These are phyloP conservation scores for Phyllotis vaccarum DNA, from an alignment of 2,797 vertebrate species.

Conservation along the genomic window DNA sequence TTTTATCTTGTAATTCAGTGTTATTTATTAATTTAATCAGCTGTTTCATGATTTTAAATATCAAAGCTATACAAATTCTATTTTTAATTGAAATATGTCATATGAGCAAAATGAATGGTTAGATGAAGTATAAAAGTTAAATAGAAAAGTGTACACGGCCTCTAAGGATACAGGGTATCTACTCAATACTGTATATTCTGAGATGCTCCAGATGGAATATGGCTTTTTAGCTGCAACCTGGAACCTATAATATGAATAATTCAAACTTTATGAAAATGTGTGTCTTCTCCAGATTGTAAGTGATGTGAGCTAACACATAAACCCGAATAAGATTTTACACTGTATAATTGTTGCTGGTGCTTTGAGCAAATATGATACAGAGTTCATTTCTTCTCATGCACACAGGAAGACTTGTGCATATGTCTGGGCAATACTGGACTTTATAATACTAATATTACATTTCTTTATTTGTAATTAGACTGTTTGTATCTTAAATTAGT, in stretches of 20 bases:
- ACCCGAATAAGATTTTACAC: slow-evolving; percentile 18
- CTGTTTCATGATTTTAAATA: slow-evolving; percentile 38
- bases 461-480: not conserved
- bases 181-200: not conserved
- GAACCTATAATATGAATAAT: slow-evolving; percentile 61
- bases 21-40: slow-evolving; percentile 46
- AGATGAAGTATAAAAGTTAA: not conserved
- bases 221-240: slow-evolving; percentile 61
- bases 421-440: not conserved
- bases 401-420: not conserved
- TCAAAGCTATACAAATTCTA: slow-evolving; percentile 6
- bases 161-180: not conserved
- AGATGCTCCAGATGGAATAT: slow-evolving; percentile 26
- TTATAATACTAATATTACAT: not conserved
- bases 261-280: slow-evolving; percentile 58
- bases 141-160: not conserved
- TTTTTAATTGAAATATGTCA: slow-evolving; percentile 11
- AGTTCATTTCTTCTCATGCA: not conserved
- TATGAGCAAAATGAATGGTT: not conserved
- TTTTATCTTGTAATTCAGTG: not conserved
- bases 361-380: slow-evolving; percentile 2
- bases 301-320: slow-evolving; percentile 56
- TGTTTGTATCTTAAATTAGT: not conserved
- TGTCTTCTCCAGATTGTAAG: slow-evolving; percentile 60
- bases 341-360: slow-evolving; percentile 31